Evolutionary conservation across 2,797 vertebrate genomes (phyloP).

Genomic region (Philypnodon macrostomus): DNA sequence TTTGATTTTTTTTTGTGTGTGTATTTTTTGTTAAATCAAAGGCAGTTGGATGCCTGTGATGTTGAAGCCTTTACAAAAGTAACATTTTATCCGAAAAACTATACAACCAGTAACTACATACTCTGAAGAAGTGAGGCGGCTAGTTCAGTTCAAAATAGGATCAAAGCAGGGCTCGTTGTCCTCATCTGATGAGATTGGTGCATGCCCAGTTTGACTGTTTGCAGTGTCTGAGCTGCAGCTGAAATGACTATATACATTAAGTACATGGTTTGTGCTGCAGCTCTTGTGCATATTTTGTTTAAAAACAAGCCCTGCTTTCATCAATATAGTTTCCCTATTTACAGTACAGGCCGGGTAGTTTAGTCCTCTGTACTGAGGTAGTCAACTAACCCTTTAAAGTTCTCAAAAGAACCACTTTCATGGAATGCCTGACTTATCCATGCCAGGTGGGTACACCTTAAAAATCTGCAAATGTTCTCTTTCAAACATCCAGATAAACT

Average conservation of each 20-base stretch:
- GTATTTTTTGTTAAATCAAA: conserved; percentile 76
- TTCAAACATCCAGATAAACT: conserved; percentile 82
- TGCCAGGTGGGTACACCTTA: conserved; percentile 99
- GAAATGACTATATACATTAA: conserved; percentile 96
- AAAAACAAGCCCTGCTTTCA: conserved; percentile 99
- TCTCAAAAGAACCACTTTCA: conserved; percentile 99
- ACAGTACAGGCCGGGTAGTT: conserved; percentile 99
- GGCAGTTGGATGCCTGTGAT: conserved; percentile 96
- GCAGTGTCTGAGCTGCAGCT: conserved; percentile 94
- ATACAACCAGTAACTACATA: conserved; percentile 99
- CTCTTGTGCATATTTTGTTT: conserved; percentile 96
- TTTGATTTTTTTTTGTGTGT: conserved; percentile 61
- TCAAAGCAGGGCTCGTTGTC: conserved; percentile 98
- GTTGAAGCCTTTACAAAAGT: conserved; percentile 99
- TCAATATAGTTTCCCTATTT: conserved; percentile 99
- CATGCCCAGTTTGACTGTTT: conserved; percentile 92
- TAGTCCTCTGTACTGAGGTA: conserved; percentile 99
- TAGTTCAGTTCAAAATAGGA: conserved; percentile 99
- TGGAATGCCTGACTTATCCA: conserved; percentile 99
- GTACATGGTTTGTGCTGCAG: conserved; percentile 88
- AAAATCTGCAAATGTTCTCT: conserved; percentile 89
- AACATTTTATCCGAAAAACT: conserved; percentile 96
- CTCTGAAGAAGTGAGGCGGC: conserved; percentile 99
- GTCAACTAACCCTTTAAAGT: conserved; percentile 99
- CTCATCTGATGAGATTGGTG: conserved; percentile 95